phyloP scores from a whole-genome alignment of 2,113 vertebrate genomes.

The Merops nubicus region DNA sequence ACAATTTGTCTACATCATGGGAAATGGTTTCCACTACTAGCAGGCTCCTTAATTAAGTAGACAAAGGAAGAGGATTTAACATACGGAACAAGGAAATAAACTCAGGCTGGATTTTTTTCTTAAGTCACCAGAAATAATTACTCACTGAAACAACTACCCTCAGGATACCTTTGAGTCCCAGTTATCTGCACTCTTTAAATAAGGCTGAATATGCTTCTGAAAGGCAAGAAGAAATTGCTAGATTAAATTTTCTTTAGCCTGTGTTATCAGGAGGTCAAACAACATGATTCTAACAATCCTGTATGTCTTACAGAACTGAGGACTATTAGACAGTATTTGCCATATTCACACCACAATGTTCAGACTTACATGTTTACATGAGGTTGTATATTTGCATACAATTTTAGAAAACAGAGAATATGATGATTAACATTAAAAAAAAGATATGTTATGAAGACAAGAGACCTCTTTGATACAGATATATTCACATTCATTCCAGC shows the following conservation, averaged over 20 bases:
- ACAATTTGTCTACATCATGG: background rate
- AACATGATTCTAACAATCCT: background rate
- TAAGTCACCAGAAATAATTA: background rate
- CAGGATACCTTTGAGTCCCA: background rate
- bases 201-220: background rate
- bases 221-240: background rate
- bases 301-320: background rate
- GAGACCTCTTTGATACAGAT: background rate
- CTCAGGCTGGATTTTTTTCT: background rate
- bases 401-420: background rate
- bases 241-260: background rate
- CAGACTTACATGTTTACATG: background rate
- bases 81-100: constrained; percentile 3
- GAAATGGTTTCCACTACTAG: constrained; percentile 1
- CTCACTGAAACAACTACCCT: background rate
- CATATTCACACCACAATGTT: background rate
- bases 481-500: background rate
- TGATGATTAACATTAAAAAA: background rate
- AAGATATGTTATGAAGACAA: background rate
- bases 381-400: background rate
- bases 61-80: background rate
- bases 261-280: background rate
- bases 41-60: constrained; percentile 1
- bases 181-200: background rate
- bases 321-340: background rate